phyloP scores from a whole-genome alignment of 1,140 invertebrate species.

The Centruroides vittatus region DNA sequence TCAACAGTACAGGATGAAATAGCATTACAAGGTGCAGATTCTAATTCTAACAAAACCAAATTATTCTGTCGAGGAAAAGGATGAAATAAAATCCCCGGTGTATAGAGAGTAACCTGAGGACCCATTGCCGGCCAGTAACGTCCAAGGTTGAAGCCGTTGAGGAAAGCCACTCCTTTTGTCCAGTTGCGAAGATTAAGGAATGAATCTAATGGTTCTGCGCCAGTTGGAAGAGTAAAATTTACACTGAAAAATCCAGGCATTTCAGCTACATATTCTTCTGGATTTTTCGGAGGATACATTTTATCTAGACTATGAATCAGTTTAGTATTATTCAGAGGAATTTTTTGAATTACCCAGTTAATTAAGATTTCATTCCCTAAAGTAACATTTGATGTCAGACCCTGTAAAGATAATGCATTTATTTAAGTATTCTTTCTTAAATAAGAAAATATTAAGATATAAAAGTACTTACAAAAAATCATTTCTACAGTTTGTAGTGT shows the following conservation, averaged over 20 bases:
- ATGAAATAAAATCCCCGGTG: constrained; percentile 35
- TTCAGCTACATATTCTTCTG: neutral
- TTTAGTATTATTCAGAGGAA: constrained; percentile 17
- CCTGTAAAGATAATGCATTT: constrained; percentile 18
- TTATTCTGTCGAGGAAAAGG: constrained; percentile 19
- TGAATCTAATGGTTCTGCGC: constrained; percentile 11
- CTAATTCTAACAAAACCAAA: constrained; percentile 27
- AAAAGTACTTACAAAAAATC: too few relatives aligned
- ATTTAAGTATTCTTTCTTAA: too few relatives aligned
- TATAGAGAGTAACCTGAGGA: constrained; percentile 41
- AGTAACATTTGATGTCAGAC: constrained; percentile 34
- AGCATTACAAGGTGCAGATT: constrained; percentile 21
- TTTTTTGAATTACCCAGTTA: constrained; percentile 26
- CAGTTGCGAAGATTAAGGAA: constrained; percentile 8
- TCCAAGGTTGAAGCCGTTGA: constrained; percentile 49
- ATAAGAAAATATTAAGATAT: too few relatives aligned
- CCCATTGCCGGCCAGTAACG: constrained; percentile 39
- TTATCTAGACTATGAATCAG: neutral
- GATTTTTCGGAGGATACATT: neutral
- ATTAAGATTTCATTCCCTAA: constrained; percentile 25
- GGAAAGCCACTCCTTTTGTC: constrained; percentile 33
- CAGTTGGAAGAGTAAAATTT: constrained; percentile 27
- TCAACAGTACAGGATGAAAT: constrained; percentile 11
- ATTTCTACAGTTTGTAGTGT: too few relatives aligned
- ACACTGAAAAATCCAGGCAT: constrained; percentile 29